phyloP scores from a whole-genome alignment of 30 jellyfish, hydroid and myxozoan genomes.

The Nemopilema nomurai region DNA sequence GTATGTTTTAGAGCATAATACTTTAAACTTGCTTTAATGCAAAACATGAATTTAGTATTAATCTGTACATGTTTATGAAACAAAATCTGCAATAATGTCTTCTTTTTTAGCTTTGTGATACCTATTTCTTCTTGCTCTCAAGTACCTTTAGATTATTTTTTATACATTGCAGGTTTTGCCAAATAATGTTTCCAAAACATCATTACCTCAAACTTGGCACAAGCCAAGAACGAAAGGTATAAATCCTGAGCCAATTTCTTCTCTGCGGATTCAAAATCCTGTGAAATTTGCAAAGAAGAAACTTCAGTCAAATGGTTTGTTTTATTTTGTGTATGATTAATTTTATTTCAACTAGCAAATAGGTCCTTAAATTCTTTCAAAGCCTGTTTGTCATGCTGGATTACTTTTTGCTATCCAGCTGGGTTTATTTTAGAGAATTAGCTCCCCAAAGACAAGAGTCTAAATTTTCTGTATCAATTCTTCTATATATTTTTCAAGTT shows the following conservation, averaged over 20 bases:
- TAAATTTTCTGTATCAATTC: not conserved
- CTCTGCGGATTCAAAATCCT: conserved; percentile 2
- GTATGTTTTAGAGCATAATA: not conserved
- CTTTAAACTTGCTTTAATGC: not conserved
- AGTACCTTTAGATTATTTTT: not conserved
- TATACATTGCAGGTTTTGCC: conserved; percentile 3
- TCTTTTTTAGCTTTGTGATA: not conserved
- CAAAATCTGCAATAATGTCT: not conserved
- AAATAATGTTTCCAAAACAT: not conserved
- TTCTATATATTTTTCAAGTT: not conserved
- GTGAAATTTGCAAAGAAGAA: not conserved
- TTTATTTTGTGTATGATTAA: not conserved
- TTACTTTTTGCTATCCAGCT: not conserved
- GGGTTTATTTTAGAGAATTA: not conserved
- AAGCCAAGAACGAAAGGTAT: conserved; percentile 8
- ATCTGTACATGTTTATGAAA: not conserved
- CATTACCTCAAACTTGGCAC: conserved; percentile 7
- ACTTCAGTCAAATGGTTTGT: not conserved
- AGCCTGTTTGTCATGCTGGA: not conserved
- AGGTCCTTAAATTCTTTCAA: not conserved
- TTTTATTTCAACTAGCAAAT: not conserved
- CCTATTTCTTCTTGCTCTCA: not conserved
- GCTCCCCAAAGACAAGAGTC: not conserved
- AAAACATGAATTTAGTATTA: not conserved
- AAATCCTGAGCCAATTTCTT: not conserved